Conservation (phyloP, 1,140 invertebrate species). For the Calliopsis andreniformis region DNA sequence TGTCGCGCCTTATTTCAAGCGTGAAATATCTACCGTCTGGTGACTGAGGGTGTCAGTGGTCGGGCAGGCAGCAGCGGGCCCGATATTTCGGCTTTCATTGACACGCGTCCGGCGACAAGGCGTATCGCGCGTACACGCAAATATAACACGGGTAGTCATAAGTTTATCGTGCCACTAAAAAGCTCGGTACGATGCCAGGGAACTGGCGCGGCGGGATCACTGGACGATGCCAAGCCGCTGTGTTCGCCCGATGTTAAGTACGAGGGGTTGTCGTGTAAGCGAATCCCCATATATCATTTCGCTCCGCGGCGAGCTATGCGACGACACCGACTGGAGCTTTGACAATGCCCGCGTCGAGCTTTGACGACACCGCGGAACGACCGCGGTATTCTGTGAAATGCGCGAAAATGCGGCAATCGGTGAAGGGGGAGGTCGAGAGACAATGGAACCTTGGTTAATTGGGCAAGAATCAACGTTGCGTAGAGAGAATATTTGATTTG, state of each 20-base stretch:
- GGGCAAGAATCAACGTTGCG: too few species aligned
- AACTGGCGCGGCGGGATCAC: constrained; percentile 4
- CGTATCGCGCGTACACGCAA: neutral
- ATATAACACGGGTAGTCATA: constrained; percentile 22
- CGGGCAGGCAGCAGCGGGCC: neutral
- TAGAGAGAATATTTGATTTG: too few species aligned
- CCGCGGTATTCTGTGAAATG: too few species aligned
- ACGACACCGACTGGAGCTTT: too few species aligned
- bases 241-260: constrained; percentile 12
- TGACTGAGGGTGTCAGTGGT: neutral
- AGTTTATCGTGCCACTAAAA: constrained; percentile 32
- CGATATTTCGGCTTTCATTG: constrained; percentile 41
- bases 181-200: constrained; percentile 3
- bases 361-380: too few species aligned
- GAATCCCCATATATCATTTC: constrained; percentile 7
- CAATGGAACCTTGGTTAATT: too few species aligned
- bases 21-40: neutral
- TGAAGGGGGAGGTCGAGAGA: too few species aligned
- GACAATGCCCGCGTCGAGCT: too few species aligned
- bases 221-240: constrained; percentile 25
- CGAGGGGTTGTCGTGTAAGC: constrained; percentile 13
- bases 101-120: constrained; percentile 8
- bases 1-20: neutral
- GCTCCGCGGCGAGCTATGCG: neutral
- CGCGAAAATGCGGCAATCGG: too few species aligned